Conservation (phyloP, 2,797 vertebrate genomes). For the Hyperoplus lanceolatus region DNA sequence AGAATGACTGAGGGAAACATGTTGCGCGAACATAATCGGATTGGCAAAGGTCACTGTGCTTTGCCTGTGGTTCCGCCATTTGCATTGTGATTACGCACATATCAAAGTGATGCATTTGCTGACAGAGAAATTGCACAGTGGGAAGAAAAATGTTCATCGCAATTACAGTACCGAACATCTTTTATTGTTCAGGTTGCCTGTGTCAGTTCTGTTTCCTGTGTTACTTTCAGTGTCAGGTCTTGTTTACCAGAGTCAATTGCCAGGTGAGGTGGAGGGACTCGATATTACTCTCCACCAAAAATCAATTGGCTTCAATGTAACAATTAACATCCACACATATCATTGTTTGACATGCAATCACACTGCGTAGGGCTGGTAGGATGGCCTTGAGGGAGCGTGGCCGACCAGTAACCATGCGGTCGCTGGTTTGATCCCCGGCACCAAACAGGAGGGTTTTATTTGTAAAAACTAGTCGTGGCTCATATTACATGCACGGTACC, state of each 20-base stretch:
- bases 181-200: background rate
- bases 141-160: background rate
- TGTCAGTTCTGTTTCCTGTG: background rate
- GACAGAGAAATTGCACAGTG: background rate
- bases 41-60: conserved; percentile 40
- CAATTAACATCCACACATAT: conserved; percentile 41
- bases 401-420: too few relatives aligned
- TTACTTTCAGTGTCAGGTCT: background rate
- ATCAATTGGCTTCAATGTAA: conserved; percentile 50
- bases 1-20: conserved; percentile 28
- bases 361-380: background rate
- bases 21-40: conserved; percentile 21
- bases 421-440: too few relatives aligned
- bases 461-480: too few relatives aligned
- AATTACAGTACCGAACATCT: background rate
- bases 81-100: conserved; percentile 19
- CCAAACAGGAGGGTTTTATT: too few relatives aligned
- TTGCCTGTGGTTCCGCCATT: conserved; percentile 18
- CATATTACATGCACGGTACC: too few relatives aligned
- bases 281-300: conserved; percentile 5
- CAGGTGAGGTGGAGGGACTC: conserved; percentile 16
- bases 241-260: background rate
- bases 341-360: conserved; percentile 35
- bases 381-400: background rate
- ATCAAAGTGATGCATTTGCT: conserved; percentile 23